These are phyloP conservation scores for Herpetotheres cachinnans DNA, from an alignment of 2,113 vertebrate genomes.

Conservation along the genomic window DNA sequence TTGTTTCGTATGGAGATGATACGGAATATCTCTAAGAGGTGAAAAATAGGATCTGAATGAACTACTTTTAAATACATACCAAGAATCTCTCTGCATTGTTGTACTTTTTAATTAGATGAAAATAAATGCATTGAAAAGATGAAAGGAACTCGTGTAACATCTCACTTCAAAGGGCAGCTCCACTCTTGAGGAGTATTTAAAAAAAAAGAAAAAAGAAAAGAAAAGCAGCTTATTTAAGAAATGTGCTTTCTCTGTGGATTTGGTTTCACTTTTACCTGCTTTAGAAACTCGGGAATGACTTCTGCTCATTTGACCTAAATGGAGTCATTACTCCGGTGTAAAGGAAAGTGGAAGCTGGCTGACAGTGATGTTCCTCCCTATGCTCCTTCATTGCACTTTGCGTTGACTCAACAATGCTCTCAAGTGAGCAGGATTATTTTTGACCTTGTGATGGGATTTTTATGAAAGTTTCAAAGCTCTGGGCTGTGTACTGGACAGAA, in stretches of 20 bases:
- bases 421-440: background rate
- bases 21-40: background rate
- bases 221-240: conserved; percentile 50
- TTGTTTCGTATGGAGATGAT: background rate
- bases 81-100: conserved; percentile 35
- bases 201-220: background rate
- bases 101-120: conserved; percentile 59
- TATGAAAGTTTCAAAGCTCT: background rate
- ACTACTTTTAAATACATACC: background rate
- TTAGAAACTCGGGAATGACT: background rate
- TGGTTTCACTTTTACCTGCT: conserved; percentile 35
- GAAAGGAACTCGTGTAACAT: conserved; percentile 46
- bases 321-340: background rate
- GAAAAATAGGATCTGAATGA: conserved; percentile 2
- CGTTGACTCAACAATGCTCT: background rate
- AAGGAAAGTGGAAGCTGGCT: background rate
- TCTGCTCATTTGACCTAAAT: conserved; percentile 16
- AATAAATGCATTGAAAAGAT: conserved; percentile 63
- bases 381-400: background rate
- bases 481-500: background rate
- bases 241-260: conserved; percentile 1
- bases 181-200: background rate
- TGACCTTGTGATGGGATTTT: background rate
- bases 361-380: background rate
- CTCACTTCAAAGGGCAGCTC: conserved; percentile 55